These are phyloP conservation scores for Dunckerocampus dactyliophorus DNA, from an alignment of 2,113 vertebrate species.

Conservation along the genomic window DNA sequence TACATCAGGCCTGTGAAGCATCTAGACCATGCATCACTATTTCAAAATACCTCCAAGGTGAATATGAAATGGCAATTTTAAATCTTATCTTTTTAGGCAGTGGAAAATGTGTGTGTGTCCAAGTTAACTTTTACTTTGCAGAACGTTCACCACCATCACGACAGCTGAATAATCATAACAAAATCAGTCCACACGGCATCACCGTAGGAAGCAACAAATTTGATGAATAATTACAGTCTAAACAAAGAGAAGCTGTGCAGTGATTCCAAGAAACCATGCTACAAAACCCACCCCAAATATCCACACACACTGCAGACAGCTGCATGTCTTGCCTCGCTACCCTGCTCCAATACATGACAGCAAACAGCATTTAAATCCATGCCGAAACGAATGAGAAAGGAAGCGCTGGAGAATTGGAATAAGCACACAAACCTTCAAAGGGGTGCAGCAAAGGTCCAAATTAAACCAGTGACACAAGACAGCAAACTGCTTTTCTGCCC, in stretches of 20 bases:
- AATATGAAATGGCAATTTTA: no score
- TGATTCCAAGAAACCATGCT: slow-evolving; percentile 9
- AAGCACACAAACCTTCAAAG: slow-evolving; percentile 54
- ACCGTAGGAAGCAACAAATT: slow-evolving; percentile 52
- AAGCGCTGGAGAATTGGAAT: background rate
- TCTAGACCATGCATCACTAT: no score
- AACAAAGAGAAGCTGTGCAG: background rate
- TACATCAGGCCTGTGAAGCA: no score
- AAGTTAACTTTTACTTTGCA: background rate
- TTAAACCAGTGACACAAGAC: slow-evolving; percentile 21
- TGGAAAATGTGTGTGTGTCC: no score
- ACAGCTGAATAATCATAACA: slow-evolving; percentile 21
- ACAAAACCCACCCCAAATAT: slow-evolving; percentile 7
- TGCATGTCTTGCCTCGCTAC: background rate
- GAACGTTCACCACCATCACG: background rate
- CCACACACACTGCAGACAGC: slow-evolving; percentile 2
- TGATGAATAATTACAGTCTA: slow-evolving; percentile 24
- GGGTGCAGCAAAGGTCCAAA: slow-evolving; percentile 15
- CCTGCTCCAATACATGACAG: background rate
- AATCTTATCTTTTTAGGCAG: no score
- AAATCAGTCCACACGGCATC: slow-evolving; percentile 5
- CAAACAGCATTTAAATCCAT: slow-evolving; percentile 11
- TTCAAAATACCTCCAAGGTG: no score
- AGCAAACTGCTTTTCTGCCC: slow-evolving; percentile 10
- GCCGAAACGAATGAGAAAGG: background rate